Conservation (phyloP, 2,113 vertebrate species). For the Perca flavescens region DNA sequence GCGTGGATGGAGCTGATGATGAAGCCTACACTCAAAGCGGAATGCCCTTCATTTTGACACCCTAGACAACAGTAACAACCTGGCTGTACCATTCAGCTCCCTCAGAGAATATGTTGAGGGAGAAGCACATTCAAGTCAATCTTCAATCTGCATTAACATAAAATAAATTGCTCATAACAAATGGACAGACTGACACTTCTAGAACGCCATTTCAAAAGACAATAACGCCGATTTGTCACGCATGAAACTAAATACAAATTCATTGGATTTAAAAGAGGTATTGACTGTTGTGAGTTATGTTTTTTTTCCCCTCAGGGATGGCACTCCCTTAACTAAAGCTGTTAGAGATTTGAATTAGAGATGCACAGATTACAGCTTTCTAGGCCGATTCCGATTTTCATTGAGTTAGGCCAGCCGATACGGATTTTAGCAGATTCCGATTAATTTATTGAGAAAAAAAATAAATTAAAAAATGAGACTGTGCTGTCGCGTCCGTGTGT, state of each 20-base stretch:
- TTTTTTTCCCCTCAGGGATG: conserved; percentile 13
- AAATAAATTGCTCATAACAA: conserved; percentile 1
- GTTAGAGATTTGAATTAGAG: too few relatives aligned
- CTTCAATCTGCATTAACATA: background rate
- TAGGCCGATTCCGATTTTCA: too few relatives aligned
- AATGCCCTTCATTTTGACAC: background rate
- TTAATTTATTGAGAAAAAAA: too few relatives aligned
- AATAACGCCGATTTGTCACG: conserved; percentile 25
- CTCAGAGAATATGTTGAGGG: conserved; percentile 19
- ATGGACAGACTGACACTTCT: conserved; percentile 21
- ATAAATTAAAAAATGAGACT: too few relatives aligned
- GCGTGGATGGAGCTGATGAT: too few relatives aligned
- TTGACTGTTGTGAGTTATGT: conserved; percentile 18
- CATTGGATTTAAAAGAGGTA: conserved; percentile 19
- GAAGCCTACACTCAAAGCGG: too few relatives aligned
- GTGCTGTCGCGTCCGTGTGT: too few relatives aligned
- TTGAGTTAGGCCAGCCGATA: too few relatives aligned
- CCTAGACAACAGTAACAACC: conserved; percentile 16
- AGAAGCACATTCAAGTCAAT: too few relatives aligned
- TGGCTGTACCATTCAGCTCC: conserved; percentile 8
- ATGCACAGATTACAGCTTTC: too few relatives aligned
- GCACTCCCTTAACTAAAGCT: background rate
- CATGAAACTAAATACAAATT: conserved; percentile 30
- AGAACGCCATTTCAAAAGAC: conserved; percentile 10
- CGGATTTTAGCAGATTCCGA: too few relatives aligned